These are phyloP conservation scores for Pluvianellus socialis DNA, from an alignment of 2,113 vertebrate species.

Conservation along the genomic window DNA sequence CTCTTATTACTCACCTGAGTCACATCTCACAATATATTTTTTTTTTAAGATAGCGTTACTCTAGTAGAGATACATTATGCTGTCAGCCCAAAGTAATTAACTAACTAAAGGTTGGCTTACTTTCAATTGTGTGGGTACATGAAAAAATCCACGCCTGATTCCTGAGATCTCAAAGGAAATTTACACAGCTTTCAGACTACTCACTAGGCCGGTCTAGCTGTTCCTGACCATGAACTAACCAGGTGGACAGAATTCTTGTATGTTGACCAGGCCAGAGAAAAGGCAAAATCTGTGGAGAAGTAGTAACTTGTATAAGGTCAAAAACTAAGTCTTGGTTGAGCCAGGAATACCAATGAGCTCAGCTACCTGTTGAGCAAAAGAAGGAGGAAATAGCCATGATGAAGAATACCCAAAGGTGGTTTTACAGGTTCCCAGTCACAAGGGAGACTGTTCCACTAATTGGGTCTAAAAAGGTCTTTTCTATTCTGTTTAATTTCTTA, in stretches of 20 bases:
- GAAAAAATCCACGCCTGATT: neutral
- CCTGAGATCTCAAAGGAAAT: neutral
- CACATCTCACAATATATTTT: neutral
- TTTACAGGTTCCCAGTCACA: neutral
- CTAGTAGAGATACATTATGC: neutral
- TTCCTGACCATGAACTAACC: neutral
- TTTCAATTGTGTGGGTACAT: neutral
- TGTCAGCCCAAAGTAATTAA: neutral
- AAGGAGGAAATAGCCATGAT: neutral
- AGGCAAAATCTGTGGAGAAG: neutral
- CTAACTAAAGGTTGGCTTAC: neutral
- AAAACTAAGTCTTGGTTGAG: neutral
- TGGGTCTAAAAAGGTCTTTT: conserved; percentile 57
- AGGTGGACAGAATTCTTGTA: neutral
- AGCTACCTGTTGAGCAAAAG: neutral
- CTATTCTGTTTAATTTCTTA: conserved; percentile 50
- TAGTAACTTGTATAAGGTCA: neutral
- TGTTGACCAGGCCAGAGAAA: neutral
- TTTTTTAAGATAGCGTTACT: neutral
- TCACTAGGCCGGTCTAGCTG: neutral
- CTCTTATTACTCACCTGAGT: neutral
- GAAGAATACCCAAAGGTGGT: neutral
- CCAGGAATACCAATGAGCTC: neutral
- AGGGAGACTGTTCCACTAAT: conserved; percentile 45
- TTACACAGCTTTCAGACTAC: neutral